Evolutionary conservation across 1,140 invertebrate genomes (phyloP), one percentile per base, ranked within the genome.

Genomic region (Brachystomella parvula): DNA sequence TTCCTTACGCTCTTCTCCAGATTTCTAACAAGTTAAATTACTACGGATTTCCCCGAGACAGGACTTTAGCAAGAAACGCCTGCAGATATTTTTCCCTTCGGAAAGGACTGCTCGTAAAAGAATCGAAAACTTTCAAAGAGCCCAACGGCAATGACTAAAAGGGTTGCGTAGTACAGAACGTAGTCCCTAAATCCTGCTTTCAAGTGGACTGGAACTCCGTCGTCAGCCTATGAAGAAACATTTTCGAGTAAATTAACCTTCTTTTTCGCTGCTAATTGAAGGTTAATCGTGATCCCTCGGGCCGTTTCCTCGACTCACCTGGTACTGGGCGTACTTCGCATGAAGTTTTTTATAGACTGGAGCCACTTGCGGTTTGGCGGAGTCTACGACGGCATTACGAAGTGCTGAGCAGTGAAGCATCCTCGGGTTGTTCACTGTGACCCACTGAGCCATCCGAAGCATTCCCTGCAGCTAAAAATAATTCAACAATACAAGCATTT

Each of bases 201-300:
- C 35, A 75, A 64, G 63, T 75, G 74, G 29, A 75, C 66, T 28
- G 74, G 74, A 19, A 61, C 29, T 12, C 73, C 74, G 33, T 74
- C 68, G 15, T 74, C 68, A 39, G 71, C 24, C 71, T 75, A 53
- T 15, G 24, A 53, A 53, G 39, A 44, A n/a, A 44, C 39, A 12
- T n/a, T n/a, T 44, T 44, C n/a, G 39, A 44, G n/a, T 44, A 9
- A 44, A 44, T 44, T 9, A 39, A 39, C 19, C 35, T 9, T 6
- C 35, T 9, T 39, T 19, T 9, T 39, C 35, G 19, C n/a, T n/a
- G n/a, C n/a, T n/a, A n/a, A n/a, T n/a, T 39, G 6, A 39, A 39
- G 35, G 6, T 19, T 9, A 39, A 6, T 39, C 19, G 19, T 39
- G 35, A 39, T 19, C 6, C 35, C 35, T 19, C 35, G 19, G 19